Percentiles rank a stretch among this genome's conserved stretches.
These are phyloP conservation scores for Sebastes nivosus DNA, from an alignment of 2,797 vertebrate species.

Conservation along the genomic window DNA sequence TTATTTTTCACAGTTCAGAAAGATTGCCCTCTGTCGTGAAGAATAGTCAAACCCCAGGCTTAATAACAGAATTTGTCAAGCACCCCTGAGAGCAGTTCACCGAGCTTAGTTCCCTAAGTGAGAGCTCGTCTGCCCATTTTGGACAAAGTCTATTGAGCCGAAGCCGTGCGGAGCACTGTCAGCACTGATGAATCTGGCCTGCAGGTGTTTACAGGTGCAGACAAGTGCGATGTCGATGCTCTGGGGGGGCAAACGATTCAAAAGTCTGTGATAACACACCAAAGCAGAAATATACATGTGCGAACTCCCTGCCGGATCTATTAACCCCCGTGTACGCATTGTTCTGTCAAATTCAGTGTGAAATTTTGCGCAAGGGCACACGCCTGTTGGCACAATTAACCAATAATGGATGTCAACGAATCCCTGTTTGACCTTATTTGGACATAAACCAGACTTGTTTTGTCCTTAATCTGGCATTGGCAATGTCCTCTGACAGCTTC, in stretches of 20 bases:
- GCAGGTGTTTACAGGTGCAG: slow-evolving; percentile 48
- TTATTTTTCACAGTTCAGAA: background rate
- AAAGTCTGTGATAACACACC: slow-evolving; percentile 1
- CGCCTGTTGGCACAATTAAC: slow-evolving; percentile 38
- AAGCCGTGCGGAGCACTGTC: background rate
- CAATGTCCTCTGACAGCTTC: slow-evolving; percentile 28
- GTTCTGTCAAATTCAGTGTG: background rate
- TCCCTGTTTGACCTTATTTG: slow-evolving; percentile 51
- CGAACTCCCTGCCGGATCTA: background rate
- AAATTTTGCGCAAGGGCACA: slow-evolving; percentile 16
- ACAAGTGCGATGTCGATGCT: background rate
- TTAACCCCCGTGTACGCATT: background rate
- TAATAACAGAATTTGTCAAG: slow-evolving; percentile 32
- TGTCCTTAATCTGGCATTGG: slow-evolving; percentile 35
- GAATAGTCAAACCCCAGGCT: slow-evolving; percentile 17
- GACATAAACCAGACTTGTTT: slow-evolving; percentile 41
- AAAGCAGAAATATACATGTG: slow-evolving; percentile 8
- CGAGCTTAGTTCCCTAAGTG: slow-evolving; percentile 9
- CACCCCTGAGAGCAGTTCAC: slow-evolving; percentile 15
- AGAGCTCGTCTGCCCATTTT: slow-evolving; percentile 23
- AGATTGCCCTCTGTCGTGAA: slow-evolving; percentile 16
- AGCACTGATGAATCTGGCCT: slow-evolving; percentile 30
- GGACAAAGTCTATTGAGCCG: background rate
- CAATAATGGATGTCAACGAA: slow-evolving; percentile 44
- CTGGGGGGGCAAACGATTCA: background rate